Evolutionary conservation across 2,113 vertebrate species (phyloP).

Genomic region (Athene noctua): DNA sequence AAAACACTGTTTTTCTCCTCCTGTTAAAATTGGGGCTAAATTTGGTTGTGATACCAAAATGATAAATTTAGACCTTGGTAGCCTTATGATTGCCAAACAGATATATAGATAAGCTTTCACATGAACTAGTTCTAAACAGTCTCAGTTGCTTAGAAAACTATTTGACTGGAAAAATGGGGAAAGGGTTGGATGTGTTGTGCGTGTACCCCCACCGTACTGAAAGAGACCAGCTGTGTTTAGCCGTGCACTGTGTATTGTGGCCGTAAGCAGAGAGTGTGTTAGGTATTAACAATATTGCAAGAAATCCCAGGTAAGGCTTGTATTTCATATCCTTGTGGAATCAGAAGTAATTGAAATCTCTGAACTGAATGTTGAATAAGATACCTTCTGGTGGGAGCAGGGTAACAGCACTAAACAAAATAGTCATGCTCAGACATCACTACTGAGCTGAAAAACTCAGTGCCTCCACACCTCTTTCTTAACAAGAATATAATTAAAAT

Average conservation of each 20-base stretch:
- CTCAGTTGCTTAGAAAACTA: background rate
- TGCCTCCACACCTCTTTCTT: background rate
- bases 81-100: background rate
- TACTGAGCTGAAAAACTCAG: background rate
- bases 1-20: background rate
- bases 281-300: background rate
- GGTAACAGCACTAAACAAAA: background rate
- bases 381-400: too few species aligned
- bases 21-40: background rate
- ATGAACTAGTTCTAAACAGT: background rate
- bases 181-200: background rate
- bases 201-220: rapidly evolving
- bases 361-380: background rate
- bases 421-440: background rate
- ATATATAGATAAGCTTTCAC: background rate
- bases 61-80: background rate
- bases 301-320: background rate
- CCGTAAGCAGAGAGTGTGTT: background rate
- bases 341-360: background rate
- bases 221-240: background rate
- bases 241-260: background rate
- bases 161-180: background rate
- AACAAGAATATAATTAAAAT: background rate
- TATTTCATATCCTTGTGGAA: background rate
- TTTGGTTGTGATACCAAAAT: background rate